These are phyloP conservation scores for Argyra leucocephala DNA, from an alignment of 2,888 invertebrate species.

Conservation along the genomic window DNA sequence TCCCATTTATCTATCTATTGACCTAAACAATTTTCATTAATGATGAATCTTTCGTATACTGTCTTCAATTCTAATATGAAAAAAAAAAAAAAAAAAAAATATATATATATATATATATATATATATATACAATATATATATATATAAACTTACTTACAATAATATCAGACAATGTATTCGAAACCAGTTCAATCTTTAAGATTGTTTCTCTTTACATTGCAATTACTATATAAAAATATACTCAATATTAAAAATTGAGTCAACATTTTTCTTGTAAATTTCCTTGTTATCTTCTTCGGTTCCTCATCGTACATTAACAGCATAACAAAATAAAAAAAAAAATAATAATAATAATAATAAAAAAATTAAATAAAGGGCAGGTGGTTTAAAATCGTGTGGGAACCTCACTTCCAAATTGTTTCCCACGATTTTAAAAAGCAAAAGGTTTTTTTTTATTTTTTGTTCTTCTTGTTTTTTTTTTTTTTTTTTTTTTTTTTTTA, in stretches of 20 bases:
- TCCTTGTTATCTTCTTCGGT: not conserved
- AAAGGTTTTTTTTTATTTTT: conserved; percentile 7
- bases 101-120: too few relatives aligned
- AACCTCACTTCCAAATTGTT: conserved; percentile 43
- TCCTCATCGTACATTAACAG: too few relatives aligned
- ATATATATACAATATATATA: too few relatives aligned
- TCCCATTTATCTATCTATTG: not conserved
- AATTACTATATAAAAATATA: too few relatives aligned
- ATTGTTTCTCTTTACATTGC: not conserved
- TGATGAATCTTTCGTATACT: not conserved
- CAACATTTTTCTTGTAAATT: not conserved
- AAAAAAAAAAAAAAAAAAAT: too few relatives aligned
- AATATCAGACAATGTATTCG: too few relatives aligned
- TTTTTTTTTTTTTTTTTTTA: not conserved
- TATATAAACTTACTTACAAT: too few relatives aligned
- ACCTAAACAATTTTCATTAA: not conserved
- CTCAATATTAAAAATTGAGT: not conserved
- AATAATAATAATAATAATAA: not conserved
- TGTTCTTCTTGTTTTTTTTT: not conserved
- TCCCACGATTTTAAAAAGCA: conserved; percentile 40
- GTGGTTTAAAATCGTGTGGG: conserved; percentile 41
- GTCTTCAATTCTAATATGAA: not conserved
- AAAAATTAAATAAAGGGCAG: conserved; percentile 24
- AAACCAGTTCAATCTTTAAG: not conserved
- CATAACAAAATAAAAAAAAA: not conserved